Base-by-base conservation (phyloP, 2,888 invertebrate genomes). In the Dryocosmus kuriphilus region DNA sequence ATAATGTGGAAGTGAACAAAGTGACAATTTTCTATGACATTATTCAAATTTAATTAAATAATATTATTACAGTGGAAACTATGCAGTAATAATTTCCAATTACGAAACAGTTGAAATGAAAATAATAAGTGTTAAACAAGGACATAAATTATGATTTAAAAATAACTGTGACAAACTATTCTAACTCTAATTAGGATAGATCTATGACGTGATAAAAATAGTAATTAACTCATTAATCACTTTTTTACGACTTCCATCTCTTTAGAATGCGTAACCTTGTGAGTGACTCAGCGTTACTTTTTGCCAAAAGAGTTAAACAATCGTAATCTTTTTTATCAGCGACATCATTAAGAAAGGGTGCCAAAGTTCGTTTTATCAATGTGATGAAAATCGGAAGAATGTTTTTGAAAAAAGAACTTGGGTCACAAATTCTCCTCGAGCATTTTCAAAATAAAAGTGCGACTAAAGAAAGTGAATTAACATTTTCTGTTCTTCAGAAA, bases 341-440 rank as follows among this genome's bases (percentile, higher is more conserved):
- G 76, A 80, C 77, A 80, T 81, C 77, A 82, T 81, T 77, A 75
- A 46, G n/a, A 51, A 30, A n/a, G 5, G 14, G 11, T 71, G 14
- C 9, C 71, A 71, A 71, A 51, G 27, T 80, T 84, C 76, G 79
- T 77, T 80, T 81, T 76, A 74, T 77, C 65, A 75, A n/a, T 71
- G 19, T 51, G 27, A 6, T n/a, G 24, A 67, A 71, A 71, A 71
- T 51, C 19, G n/a, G 30, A 27, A 51, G 30, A 71, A n/a, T 6
- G 14, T 51, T 46, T 67, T 51, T n/a, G 11, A 30, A 38, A 65
- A 22, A 22, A 41, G 22, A 8, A 9, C 27, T 32, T 9, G n/a
- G 35, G 30, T 63, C 32, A 32, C n/a, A 24, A 57, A 57, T 24
- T 24, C 24, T 14, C 11, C 6, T 24, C 14, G 24, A 24, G 14